Evolutionary conservation across 2,888 invertebrate species (phyloP).

Genomic region (Ennomos quercinarius): DNA sequence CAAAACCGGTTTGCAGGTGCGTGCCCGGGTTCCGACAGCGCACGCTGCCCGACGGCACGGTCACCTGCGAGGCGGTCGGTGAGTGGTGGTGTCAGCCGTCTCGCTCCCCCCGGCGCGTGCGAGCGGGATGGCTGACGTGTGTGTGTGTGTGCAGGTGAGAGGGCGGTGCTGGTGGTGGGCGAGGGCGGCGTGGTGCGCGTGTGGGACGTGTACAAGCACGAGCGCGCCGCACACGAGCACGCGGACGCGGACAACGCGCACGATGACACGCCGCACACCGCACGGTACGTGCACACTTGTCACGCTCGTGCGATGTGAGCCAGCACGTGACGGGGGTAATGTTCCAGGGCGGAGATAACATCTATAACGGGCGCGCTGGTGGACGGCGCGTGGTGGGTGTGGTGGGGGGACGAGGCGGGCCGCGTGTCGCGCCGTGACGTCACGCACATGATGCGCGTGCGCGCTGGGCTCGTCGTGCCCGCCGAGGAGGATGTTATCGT

Average conservation of each 20-base stretch:
- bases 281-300: not conserved
- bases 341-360: slow-evolving; percentile 52
- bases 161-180: slow-evolving; percentile 88
- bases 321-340: slow-evolving; percentile 3
- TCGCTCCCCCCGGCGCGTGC: slow-evolving; percentile 45
- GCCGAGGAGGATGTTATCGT: slow-evolving; percentile 33
- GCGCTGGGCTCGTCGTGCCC: slow-evolving; percentile 27
- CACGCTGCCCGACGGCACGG: slow-evolving; percentile 62
- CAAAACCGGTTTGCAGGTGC: slow-evolving; percentile 84
- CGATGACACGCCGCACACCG: slow-evolving; percentile 27
- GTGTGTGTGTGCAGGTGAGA: slow-evolving; percentile 68
- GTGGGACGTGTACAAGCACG: slow-evolving; percentile 87
- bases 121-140: not conserved
- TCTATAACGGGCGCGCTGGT: slow-evolving; percentile 55
- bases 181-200: slow-evolving; percentile 86
- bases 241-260: slow-evolving; percentile 37
- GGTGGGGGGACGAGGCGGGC: slow-evolving; percentile 67
- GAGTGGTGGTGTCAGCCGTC: slow-evolving; percentile 25
- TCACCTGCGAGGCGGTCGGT: slow-evolving; percentile 85
- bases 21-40: slow-evolving; percentile 87
- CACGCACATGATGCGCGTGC: slow-evolving; percentile 29
- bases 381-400: slow-evolving; percentile 63
- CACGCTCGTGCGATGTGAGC: slow-evolving; percentile 2
- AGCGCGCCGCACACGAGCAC: slow-evolving; percentile 44
- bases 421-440: slow-evolving; percentile 48